Conservation (phyloP, 2,113 vertebrate species). For the Azemiops feae region DNA sequence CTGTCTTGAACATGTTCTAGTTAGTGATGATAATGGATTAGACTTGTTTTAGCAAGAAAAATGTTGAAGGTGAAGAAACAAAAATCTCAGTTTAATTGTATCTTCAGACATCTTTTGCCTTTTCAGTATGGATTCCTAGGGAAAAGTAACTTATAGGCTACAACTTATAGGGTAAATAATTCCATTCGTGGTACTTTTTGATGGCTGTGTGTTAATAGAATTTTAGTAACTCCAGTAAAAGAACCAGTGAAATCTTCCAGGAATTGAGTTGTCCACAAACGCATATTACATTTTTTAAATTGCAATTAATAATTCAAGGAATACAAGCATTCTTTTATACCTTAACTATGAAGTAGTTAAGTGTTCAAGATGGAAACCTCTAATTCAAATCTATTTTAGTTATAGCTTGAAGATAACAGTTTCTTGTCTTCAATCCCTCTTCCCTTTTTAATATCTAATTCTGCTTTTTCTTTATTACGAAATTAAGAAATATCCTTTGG, state of each 20-base stretch:
- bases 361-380: neutral
- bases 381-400: neutral
- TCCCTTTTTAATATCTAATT: neutral
- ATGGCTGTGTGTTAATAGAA: neutral
- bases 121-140: conserved; percentile 17
- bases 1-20: neutral
- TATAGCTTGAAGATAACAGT: neutral
- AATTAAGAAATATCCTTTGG: neutral
- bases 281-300: neutral
- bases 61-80: neutral
- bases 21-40: neutral
- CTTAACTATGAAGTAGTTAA: neutral
- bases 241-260: neutral
- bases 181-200: neutral
- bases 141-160: neutral
- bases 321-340: neutral
- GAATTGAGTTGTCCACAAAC: neutral
- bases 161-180: neutral
- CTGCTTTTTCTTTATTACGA: neutral
- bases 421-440: neutral
- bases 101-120: neutral
- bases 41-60: neutral
- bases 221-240: neutral
- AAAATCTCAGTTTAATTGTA: neutral
- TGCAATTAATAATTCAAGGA: neutral